Conservation (phyloP, 2,888 invertebrate genomes). For the Sminthurinus aureus region DNA sequence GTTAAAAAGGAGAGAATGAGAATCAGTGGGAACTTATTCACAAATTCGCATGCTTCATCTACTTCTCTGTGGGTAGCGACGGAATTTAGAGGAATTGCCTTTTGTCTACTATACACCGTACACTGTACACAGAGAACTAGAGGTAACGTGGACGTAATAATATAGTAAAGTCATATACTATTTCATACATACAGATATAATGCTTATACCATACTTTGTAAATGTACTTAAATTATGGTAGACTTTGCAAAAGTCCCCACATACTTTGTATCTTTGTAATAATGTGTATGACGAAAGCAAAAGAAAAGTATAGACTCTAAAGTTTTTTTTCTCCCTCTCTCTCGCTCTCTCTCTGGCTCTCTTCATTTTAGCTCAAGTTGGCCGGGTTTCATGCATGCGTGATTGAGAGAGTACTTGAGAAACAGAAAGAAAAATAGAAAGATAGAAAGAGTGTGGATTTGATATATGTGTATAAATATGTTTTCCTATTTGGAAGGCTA, state of each 20-base stretch:
- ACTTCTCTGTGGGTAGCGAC: not conserved
- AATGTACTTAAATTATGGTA: too few relatives aligned
- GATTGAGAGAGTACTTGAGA: slow-evolving; percentile 29
- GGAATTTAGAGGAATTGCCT: not conserved
- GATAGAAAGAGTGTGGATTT: not conserved
- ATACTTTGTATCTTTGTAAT: too few relatives aligned
- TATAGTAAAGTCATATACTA: not conserved
- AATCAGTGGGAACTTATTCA: too few relatives aligned
- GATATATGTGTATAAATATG: slow-evolving; percentile 16
- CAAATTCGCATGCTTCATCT: too few relatives aligned
- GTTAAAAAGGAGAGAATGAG: too few relatives aligned
- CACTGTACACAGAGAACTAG: not conserved
- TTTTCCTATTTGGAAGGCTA: slow-evolving; percentile 20
- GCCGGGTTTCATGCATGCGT: not conserved
- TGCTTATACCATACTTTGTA: not conserved
- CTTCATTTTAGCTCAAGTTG: not conserved
- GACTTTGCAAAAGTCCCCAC: too few relatives aligned
- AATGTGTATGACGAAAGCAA: too few relatives aligned
- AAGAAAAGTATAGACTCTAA: too few relatives aligned
- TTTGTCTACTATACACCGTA: not conserved
- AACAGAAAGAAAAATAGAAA: not conserved
- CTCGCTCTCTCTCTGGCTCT: too few relatives aligned
- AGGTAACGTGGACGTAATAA: not conserved
- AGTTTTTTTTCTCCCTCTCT: too few relatives aligned
- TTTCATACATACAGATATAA: not conserved